Percentiles rank a stretch among this genome's conserved stretches.
These are phyloP conservation scores for Mylabris phalerata DNA, from an alignment of 1,140 invertebrate species.

Conservation along the genomic window DNA sequence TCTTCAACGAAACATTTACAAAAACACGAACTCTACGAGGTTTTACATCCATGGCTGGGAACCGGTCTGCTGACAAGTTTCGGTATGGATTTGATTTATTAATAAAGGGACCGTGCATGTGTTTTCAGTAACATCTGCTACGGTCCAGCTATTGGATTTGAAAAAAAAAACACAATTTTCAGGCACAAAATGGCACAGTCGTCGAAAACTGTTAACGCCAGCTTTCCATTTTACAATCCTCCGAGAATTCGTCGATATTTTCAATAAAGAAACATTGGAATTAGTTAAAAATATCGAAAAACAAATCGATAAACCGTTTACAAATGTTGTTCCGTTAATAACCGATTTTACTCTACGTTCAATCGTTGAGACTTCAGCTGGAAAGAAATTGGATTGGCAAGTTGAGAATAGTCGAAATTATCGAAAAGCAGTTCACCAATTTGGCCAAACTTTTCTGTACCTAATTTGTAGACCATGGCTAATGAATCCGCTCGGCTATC, in stretches of 20 bases:
- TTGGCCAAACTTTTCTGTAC: conserved; percentile 41
- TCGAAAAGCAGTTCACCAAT: conserved; percentile 48
- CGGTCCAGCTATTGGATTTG: too few species aligned
- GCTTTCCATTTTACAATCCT: conserved; percentile 72
- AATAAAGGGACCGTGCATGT: too few species aligned
- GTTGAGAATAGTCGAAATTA: conserved; percentile 51
- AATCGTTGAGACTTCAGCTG: conserved; percentile 70
- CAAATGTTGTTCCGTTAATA: conserved; percentile 10
- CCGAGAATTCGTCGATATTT: conserved; percentile 61
- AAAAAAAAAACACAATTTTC: too few species aligned
- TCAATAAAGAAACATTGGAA: conserved; percentile 55
- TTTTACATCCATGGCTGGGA: conserved; percentile 27
- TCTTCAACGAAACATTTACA: background rate
- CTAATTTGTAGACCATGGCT: conserved; percentile 57
- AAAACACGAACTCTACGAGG: background rate
- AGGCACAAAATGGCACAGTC: conserved; percentile 52
- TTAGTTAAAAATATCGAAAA: conserved; percentile 42
- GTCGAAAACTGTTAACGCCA: conserved; percentile 66
- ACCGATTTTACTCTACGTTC: conserved; percentile 12
- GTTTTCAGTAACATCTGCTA: too few species aligned
- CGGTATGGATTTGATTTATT: conserved; percentile 34
- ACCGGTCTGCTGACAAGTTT: conserved; percentile 3
- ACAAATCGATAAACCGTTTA: background rate
- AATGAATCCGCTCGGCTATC: conserved; percentile 48
- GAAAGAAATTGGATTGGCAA: conserved; percentile 57